Evolutionary conservation across 1,140 invertebrate genomes (phyloP), one percentile per base, ranked within the genome.

Genomic region (Probaryconus sp.): DNA sequence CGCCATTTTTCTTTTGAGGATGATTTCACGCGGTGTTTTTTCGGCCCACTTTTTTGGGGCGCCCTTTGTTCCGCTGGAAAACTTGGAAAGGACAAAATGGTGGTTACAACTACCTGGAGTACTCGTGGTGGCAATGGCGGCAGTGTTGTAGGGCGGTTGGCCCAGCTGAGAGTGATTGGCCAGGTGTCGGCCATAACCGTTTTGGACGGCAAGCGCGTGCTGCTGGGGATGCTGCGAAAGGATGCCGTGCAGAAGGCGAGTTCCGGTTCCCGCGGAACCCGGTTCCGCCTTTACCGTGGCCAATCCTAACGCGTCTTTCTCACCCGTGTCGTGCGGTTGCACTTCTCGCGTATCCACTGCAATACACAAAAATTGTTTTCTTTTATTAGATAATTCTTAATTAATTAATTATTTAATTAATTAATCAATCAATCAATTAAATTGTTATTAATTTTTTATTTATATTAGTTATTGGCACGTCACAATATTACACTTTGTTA

Each of bases 161-260:
- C 76, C 82, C 64, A 87, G 79, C 64, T 85, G 85, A 76, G 81
- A 63, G 37, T 87, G 85, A 72, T 80, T 84, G 38, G 76, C 73
- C 68, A 86, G 78, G 67, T 87, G 86, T 51, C 87, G 82, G 42
- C 80, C 79, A 50, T 87, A 88, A 38, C 85, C 83, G 38, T 84
- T 87, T 50, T 85, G 85, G 26, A 77, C 67, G n/a, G 75, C 77
- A 45, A 86, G 33, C 30, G 71, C 61, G 33, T 87, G 86, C 40
- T 86, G 86, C 65, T 87, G 87, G 53, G 87, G 88, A 78, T 90
- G 89, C 77, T 90, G 89, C 55, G 89, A 90, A 10, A 91, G 82
- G 38, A 92, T 91, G 5, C 90, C 91, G 68, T 92, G 91, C 16
- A 92, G 86, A 20, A 92, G 88, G 30, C 86, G 77, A 30, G 85